Evolutionary conservation across 2,888 invertebrate genomes (phyloP).

Genomic region (Luperina testacea): DNA sequence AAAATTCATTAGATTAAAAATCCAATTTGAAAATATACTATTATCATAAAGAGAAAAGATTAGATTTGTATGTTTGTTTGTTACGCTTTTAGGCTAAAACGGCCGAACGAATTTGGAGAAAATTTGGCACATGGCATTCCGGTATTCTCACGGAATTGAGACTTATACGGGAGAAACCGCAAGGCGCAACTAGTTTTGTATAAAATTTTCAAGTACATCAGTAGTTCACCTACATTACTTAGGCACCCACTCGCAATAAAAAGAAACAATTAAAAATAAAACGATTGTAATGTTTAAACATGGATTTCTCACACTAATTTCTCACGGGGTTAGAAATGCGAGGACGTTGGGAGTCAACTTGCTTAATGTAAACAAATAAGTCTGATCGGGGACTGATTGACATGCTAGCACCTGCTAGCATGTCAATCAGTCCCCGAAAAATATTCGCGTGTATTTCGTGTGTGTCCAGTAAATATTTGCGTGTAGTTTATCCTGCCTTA

Average conservation of each 20-base stretch:
- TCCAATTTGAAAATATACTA: too few species aligned
- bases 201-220: background rate
- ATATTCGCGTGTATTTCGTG: too few species aligned
- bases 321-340: constrained; percentile 36
- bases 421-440: too few species aligned
- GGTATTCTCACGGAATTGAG: background rate
- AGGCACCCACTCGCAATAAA: background rate
- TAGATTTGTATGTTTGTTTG: background rate
- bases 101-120: too few species aligned
- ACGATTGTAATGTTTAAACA: constrained; percentile 12
- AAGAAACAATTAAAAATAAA: constrained; percentile 9
- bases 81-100: background rate
- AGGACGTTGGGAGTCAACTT: constrained; percentile 28
- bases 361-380: constrained; percentile 37
- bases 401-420: too few species aligned
- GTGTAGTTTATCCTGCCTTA: too few species aligned
- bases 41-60: too few species aligned
- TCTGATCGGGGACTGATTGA: background rate
- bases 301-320: constrained; percentile 38
- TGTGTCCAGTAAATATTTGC: too few species aligned
- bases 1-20: background rate
- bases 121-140: background rate
- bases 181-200: background rate
- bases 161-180: background rate
- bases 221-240: constrained; percentile 1